phyloP scores from a whole-genome alignment of 2,888 invertebrate genomes.

The Nomada ferruginata region DNA sequence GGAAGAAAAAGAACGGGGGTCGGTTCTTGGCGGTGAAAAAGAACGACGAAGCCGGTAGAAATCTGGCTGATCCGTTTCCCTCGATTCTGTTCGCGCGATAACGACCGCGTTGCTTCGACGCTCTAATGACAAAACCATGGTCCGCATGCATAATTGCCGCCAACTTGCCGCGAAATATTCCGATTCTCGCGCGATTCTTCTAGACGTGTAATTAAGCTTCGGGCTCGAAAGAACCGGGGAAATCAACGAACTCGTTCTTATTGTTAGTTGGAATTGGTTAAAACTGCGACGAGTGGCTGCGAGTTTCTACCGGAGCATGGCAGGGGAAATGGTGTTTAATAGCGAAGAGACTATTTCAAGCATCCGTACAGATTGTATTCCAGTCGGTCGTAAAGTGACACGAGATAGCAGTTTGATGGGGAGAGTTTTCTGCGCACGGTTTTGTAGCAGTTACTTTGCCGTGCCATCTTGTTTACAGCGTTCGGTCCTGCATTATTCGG shows the following conservation, averaged over 20 bases:
- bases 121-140: constrained; percentile 58
- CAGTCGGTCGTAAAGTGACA: neutral
- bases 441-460: neutral
- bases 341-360: neutral
- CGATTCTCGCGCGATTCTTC: constrained; percentile 13
- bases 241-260: constrained; percentile 2
- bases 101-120: constrained; percentile 41
- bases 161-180: constrained; percentile 13
- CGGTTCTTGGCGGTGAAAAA: constrained; percentile 41
- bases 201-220: constrained; percentile 23
- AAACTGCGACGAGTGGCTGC: neutral
- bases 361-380: neutral
- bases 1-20: constrained; percentile 45
- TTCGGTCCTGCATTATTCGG: no score
- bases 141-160: constrained; percentile 58
- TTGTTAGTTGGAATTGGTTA: neutral
- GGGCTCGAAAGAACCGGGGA: neutral
- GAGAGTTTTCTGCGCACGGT: neutral
- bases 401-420: neutral
- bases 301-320: no score
- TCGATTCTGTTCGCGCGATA: constrained; percentile 52
- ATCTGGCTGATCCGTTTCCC: constrained; percentile 64
- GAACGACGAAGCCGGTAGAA: constrained; percentile 48
- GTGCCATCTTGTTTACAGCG: no score
- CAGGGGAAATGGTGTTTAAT: neutral